These are phyloP conservation scores for Odontocolon sp. DNA, from an alignment of 2,888 invertebrate genomes.

Conservation along the genomic window DNA sequence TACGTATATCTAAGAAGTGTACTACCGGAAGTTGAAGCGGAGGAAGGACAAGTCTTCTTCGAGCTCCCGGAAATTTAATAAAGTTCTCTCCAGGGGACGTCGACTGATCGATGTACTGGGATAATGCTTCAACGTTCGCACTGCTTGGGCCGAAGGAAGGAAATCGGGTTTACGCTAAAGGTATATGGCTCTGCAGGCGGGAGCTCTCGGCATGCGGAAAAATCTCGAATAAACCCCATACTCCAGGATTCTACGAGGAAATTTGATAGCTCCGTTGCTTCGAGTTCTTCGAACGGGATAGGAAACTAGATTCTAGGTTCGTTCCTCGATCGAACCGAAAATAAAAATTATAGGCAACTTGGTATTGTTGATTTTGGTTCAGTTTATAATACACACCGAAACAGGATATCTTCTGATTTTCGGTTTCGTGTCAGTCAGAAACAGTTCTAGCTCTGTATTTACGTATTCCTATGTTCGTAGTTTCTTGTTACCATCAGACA, in stretches of 20 bases:
- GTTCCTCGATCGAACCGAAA: neutral
- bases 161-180: no score
- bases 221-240: constrained; percentile 32
- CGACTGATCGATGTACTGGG: constrained; percentile 53
- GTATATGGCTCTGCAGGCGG: no score
- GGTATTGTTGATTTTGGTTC: neutral
- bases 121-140: constrained; percentile 42
- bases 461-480: neutral
- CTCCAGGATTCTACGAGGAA: constrained; percentile 24
- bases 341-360: constrained; percentile 5
- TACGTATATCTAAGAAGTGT: neutral
- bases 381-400: neutral
- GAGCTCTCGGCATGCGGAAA: constrained; percentile 32
- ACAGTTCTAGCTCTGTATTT: constrained; percentile 6
- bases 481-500: constrained; percentile 10
- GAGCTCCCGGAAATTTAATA: constrained; percentile 51
- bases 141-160: neutral
- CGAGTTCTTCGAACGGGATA: constrained; percentile 29
- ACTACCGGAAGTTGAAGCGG: constrained; percentile 11
- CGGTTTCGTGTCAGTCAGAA: constrained; percentile 22
- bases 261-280: constrained; percentile 36
- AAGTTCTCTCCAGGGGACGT: constrained; percentile 47
- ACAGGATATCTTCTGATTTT: neutral
- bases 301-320: constrained; percentile 33
- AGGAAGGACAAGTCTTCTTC: constrained; percentile 16